A percentile compares a stretch with the other conserved stretches of the same genome.
phyloP scores from a whole-genome alignment of 2,888 invertebrate genomes.

The Onthophagus sagittarius region DNA sequence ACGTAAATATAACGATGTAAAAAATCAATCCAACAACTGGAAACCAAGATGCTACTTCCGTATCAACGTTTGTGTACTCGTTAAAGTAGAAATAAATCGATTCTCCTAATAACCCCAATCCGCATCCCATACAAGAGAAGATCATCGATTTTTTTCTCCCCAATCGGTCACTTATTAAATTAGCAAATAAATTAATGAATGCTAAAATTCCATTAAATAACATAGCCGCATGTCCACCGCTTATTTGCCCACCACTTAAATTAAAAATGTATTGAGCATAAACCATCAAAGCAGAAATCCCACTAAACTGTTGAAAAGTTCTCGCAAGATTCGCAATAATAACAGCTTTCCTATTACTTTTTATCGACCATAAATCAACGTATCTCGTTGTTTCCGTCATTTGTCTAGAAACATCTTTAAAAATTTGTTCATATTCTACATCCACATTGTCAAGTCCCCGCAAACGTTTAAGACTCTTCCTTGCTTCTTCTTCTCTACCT shows the following conservation, averaged over 20 bases:
- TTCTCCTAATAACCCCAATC: slow-evolving; percentile 29
- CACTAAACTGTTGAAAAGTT: slow-evolving; percentile 38
- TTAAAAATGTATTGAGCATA: slow-evolving; percentile 40
- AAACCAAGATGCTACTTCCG: slow-evolving; percentile 34
- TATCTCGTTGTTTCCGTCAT: slow-evolving; percentile 36
- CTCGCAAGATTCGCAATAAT: slow-evolving; percentile 32
- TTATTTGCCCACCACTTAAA: slow-evolving; percentile 38
- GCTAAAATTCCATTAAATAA: slow-evolving; percentile 31
- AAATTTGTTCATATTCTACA: slow-evolving; percentile 33
- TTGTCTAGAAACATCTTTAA: slow-evolving; percentile 36
- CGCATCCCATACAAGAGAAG: slow-evolving; percentile 31
- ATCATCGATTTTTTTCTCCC: slow-evolving; percentile 33
- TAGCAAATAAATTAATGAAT: slow-evolving; percentile 25
- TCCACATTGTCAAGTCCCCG: slow-evolving; percentile 35
- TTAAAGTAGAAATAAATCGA: slow-evolving; percentile 35
- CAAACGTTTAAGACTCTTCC: slow-evolving; percentile 32
- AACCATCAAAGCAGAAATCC: slow-evolving; percentile 34
- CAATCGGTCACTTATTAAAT: slow-evolving; percentile 25
- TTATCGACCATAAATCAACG: slow-evolving; percentile 35
- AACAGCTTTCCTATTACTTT: slow-evolving; percentile 37
- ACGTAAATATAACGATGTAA: slow-evolving; percentile 33
- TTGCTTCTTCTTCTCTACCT: slow-evolving; percentile 32
- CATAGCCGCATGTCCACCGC: slow-evolving; percentile 36
- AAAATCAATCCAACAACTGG: slow-evolving; percentile 38
- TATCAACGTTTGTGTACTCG: slow-evolving; percentile 28